Evolutionary conservation across 2,888 invertebrate genomes (phyloP).

Genomic region (Hydrotaea diabolus): DNA sequence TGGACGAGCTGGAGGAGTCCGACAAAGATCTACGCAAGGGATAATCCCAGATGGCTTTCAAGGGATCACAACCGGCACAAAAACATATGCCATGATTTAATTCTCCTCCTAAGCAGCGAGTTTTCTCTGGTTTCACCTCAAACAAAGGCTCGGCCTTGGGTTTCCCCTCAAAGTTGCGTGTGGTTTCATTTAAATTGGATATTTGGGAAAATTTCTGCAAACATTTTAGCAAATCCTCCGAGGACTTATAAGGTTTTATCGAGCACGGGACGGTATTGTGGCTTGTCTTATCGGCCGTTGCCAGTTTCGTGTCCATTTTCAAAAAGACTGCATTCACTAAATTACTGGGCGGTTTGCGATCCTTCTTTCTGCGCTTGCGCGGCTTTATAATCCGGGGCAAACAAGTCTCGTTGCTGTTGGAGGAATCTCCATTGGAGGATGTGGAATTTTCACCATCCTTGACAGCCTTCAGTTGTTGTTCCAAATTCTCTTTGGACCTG

Average conservation of each 20-base stretch:
- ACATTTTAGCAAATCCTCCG: conserved; percentile 60
- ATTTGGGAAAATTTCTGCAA: conserved; percentile 61
- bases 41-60: conserved; percentile 80
- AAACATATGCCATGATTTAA: conserved; percentile 73
- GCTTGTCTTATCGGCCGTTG: conserved; percentile 31
- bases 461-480: conserved; percentile 36
- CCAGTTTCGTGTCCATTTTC: conserved; percentile 51
- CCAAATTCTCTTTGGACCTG: conserved; percentile 66
- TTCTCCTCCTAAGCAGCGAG: conserved; percentile 14
- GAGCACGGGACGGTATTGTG: conserved; percentile 43
- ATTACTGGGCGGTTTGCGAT: conserved; percentile 86
- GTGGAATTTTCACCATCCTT: conserved; percentile 50
- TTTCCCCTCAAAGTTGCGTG: background rate
- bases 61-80: conserved; percentile 78
- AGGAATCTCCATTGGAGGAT: conserved; percentile 49
- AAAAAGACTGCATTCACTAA: conserved; percentile 55
- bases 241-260: conserved; percentile 57
- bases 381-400: conserved; percentile 94
- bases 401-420: conserved; percentile 82
- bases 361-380: conserved; percentile 93
- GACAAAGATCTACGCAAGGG: conserved; percentile 79
- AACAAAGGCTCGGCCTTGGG: background rate
- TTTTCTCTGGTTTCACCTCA: background rate
- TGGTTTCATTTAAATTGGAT: conserved; percentile 31
- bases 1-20: conserved; percentile 75